phyloP scores from a whole-genome alignment of 2,888 invertebrate genomes.

The Leptinotarsa juncta region DNA sequence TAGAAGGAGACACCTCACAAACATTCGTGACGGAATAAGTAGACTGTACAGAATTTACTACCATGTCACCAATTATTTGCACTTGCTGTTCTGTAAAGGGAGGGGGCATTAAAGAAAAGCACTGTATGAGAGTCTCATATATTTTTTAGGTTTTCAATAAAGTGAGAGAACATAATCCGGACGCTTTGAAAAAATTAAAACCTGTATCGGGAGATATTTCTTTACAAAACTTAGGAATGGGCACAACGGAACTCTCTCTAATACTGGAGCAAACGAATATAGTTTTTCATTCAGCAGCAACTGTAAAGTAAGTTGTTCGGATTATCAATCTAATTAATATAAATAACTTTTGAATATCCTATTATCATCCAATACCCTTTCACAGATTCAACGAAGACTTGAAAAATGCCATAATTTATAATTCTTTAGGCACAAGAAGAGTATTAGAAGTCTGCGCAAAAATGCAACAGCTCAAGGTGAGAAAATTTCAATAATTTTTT shows the following conservation, averaged over 20 bases:
- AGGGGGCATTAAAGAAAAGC: too few relatives aligned
- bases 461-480: conserved; percentile 81
- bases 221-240: conserved; percentile 77
- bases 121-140: too few relatives aligned
- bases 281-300: conserved; percentile 96
- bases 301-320: conserved; percentile 73
- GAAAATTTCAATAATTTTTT: not conserved
- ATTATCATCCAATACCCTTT: conserved; percentile 26
- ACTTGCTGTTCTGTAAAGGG: too few relatives aligned
- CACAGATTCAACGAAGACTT: conserved; percentile 87
- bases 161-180: conserved; percentile 69
- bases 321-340: not conserved
- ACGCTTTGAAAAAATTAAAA: conserved; percentile 75
- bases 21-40: too few relatives aligned
- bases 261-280: conserved; percentile 79
- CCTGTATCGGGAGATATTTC: conserved; percentile 83
- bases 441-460: conserved; percentile 84
- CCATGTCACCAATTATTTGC: too few relatives aligned
- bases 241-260: conserved; percentile 61
- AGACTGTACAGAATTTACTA: too few relatives aligned
- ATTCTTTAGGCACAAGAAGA: conserved; percentile 88
- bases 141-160: conserved; percentile 76
- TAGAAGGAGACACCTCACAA: too few relatives aligned
- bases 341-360: not conserved
- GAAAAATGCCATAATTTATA: conserved; percentile 87